A percentile compares a stretch with the other conserved stretches of the same genome.
These are phyloP conservation scores for Periplaneta americana DNA, from an alignment of 1,140 invertebrate species.

Conservation along the genomic window DNA sequence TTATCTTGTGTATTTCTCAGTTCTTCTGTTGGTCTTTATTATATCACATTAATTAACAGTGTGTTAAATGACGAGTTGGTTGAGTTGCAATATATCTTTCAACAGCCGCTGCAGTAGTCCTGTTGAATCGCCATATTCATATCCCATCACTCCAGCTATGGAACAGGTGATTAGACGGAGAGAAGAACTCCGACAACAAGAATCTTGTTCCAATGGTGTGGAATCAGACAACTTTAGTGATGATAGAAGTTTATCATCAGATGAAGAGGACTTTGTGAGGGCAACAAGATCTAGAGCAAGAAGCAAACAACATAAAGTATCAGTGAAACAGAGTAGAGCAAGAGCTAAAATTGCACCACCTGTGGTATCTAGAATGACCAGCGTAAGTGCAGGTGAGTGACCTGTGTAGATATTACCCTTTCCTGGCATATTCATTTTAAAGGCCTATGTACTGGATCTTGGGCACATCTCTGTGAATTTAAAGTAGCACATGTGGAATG, in stretches of 20 bases:
- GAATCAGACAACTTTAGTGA: neutral
- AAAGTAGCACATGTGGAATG: too few species aligned
- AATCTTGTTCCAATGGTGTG: neutral
- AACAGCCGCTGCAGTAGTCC: neutral
- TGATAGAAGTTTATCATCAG: neutral
- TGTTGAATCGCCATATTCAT: neutral
- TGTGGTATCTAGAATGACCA: neutral
- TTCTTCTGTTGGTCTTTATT: too few species aligned
- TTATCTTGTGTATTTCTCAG: too few species aligned
- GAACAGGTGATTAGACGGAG: neutral
- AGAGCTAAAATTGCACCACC: neutral
- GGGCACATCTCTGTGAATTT: too few species aligned
- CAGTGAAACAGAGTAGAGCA: neutral
- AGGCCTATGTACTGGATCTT: neutral
- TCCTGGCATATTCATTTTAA: neutral
- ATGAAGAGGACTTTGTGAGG: neutral
- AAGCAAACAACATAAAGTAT: neutral
- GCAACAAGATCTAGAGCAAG: neutral
- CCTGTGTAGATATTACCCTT: neutral
- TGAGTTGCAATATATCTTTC: neutral
- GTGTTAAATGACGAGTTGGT: too few species aligned
- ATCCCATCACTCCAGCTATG: neutral
- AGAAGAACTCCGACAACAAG: neutral
- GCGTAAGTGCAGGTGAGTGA: neutral
- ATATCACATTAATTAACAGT: too few species aligned